Evolutionary conservation across 2,888 invertebrate species (phyloP).

Genomic region (Ferdinandea cuprea): DNA sequence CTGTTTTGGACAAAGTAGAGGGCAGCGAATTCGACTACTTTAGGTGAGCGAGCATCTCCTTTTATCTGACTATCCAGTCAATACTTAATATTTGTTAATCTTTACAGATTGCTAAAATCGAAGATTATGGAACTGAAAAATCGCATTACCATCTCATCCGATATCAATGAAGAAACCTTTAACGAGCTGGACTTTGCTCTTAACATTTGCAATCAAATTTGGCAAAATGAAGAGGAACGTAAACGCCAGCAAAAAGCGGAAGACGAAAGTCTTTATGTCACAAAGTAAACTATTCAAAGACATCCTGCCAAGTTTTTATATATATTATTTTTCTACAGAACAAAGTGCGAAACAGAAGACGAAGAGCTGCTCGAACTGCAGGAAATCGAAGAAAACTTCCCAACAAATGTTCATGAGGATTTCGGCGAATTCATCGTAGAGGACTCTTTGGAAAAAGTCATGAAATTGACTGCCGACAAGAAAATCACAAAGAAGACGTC

Average conservation of each 20-base stretch:
- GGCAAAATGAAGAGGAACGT: slow-evolving; percentile 90
- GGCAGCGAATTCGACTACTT: slow-evolving; percentile 80
- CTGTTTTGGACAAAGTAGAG: slow-evolving; percentile 78
- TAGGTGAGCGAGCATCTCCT: slow-evolving; percentile 60
- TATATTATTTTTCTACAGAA: slow-evolving; percentile 81
- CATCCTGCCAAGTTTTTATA: too few relatives aligned
- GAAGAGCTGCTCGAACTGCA: slow-evolving; percentile 87
- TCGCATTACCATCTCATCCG: slow-evolving; percentile 85
- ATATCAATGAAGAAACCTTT: slow-evolving; percentile 83
- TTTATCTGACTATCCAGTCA: not conserved
- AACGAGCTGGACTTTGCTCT: slow-evolving; percentile 85
- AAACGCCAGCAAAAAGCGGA: slow-evolving; percentile 87
- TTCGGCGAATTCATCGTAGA: slow-evolving; percentile 87
- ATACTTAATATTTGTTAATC: not conserved
- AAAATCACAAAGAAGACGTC: slow-evolving; percentile 78
- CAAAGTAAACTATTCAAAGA: slow-evolving; percentile 84
- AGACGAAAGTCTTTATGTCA: slow-evolving; percentile 90
- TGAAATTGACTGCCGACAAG: slow-evolving; percentile 80
- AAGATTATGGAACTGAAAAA: slow-evolving; percentile 88
- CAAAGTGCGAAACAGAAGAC: slow-evolving; percentile 87
- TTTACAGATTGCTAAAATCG: slow-evolving; percentile 86
- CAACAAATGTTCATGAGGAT: slow-evolving; percentile 87
- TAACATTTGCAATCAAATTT: slow-evolving; percentile 86
- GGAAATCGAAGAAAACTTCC: slow-evolving; percentile 89
- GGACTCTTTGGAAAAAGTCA: slow-evolving; percentile 83